Conservation (phyloP, 2,797 vertebrate genomes). For the Melanotaenia trifasciata region DNA sequence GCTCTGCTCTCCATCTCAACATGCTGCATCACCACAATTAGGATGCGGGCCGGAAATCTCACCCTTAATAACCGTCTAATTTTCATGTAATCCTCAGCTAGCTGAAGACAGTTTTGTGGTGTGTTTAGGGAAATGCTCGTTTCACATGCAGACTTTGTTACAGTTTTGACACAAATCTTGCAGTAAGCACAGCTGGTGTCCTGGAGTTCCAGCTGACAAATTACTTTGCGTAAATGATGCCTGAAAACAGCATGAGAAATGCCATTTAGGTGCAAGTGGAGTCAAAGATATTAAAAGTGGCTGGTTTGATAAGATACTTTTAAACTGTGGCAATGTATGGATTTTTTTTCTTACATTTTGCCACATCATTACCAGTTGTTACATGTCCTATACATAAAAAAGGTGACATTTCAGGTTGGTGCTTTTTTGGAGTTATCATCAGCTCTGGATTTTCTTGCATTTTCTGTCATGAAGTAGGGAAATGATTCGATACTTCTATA, state of each 20-base stretch:
- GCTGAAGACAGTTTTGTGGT: slow-evolving; percentile 9
- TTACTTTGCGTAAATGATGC: slow-evolving; percentile 16
- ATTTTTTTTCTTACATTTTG: not conserved
- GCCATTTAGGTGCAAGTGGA: slow-evolving; percentile 4
- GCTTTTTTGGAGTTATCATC: not conserved
- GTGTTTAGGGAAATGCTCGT: slow-evolving; percentile 20
- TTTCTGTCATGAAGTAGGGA: not conserved
- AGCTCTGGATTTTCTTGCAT: not conserved
- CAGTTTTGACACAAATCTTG: slow-evolving; percentile 50
- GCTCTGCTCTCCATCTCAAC: slow-evolving; percentile 54
- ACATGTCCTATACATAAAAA: not conserved
- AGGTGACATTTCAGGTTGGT: not conserved
- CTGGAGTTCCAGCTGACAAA: slow-evolving; percentile 31
- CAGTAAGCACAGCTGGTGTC: slow-evolving; percentile 29
- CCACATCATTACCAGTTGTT: not conserved
- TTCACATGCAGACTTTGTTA: slow-evolving; percentile 5
- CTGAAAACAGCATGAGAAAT: slow-evolving; percentile 23
- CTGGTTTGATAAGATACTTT: slow-evolving; percentile 4
- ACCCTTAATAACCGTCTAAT: slow-evolving; percentile 53
- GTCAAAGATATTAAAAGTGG: slow-evolving; percentile 9
- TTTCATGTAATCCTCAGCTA: slow-evolving; percentile 42
- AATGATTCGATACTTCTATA: not conserved
- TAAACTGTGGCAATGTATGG: not conserved
- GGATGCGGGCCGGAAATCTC: slow-evolving; percentile 30
- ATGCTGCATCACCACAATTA: slow-evolving; percentile 63